These are phyloP conservation scores for Onychostruthus taczanowskii DNA, from an alignment of 2,113 vertebrate species.

Conservation along the genomic window DNA sequence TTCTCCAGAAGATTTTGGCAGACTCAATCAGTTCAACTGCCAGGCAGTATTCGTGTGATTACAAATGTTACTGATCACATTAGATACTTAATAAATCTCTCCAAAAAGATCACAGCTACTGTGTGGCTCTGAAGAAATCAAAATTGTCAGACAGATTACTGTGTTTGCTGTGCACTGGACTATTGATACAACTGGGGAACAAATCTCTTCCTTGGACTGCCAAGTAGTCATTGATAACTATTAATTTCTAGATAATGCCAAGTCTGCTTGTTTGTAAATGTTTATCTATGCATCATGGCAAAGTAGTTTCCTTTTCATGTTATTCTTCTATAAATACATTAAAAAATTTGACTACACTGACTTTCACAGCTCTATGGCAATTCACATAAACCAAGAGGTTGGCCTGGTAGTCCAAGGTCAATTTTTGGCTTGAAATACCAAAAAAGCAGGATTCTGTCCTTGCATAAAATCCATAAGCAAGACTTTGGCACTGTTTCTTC, in stretches of 20 bases:
- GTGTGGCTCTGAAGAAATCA: conserved; percentile 10
- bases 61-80: conserved; percentile 37
- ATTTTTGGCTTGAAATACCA: neutral
- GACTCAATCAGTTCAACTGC: neutral
- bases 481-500: neutral
- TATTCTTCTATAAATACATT: neutral
- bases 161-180: neutral
- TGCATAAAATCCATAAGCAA: neutral
- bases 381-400: neutral
- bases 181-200: neutral
- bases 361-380: neutral
- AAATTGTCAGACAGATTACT: neutral
- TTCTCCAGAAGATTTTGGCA: conserved; percentile 57
- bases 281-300: neutral
- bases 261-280: conserved; percentile 14
- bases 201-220: neutral
- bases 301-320: neutral
- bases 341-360: neutral
- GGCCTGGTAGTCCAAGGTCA: neutral
- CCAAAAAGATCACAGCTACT: conserved; percentile 34
- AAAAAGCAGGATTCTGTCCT: neutral
- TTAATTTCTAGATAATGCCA: conserved; percentile 30
- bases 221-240: conserved; percentile 1
- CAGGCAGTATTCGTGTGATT: conserved; percentile 54
- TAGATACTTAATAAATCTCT: conserved; percentile 45